Base-by-base conservation (phyloP, 2,888 invertebrate genomes). In the Entomobrya proxima region DNA sequence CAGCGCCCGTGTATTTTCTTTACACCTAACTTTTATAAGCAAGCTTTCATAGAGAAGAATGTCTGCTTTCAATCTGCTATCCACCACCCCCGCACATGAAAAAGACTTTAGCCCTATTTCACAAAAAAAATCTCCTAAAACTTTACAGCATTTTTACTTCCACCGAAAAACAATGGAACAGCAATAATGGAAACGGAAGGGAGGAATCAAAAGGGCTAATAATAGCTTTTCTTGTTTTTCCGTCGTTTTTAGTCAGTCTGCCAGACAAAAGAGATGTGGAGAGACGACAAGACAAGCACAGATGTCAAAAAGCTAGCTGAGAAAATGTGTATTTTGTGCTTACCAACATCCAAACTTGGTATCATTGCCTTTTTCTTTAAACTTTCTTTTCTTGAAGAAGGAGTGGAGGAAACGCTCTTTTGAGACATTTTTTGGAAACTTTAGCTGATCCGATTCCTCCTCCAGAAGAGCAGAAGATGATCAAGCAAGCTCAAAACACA, bases 381-480 rank as follows among this genome's bases (percentile, higher is more conserved):
- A 6, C 30, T 30, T 32, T 4, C 6, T 61, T 5, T 15, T 7
- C 9, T 15, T 1, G 13, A 24, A 52, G 21, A 21, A 11, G 9
- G 18, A 35, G 21, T 21, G 21, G 21, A 37, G 11, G 7, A 13
- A 30, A 13, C n/a, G 18, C 0, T 32, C 32, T 32, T 35, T 37
- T 44, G 47, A 30, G 47, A 72, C 47, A 47, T 30, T 72, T 72
- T 72, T 27, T 13, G 27, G 44, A 40, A 40, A 37, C 52, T 75
- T 75, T 55, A 69, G 37, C 72, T 72, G 72, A 72, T 72, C 24
- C 6, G 67, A 67, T 40, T 67, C 18, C 40, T 24, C 7, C 47
- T 5, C 15, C 13, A 24, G 30, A 27, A 27, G n/a, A n/a, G n/a
- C n/a, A n/a, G n/a, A n/a, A n/a, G n/a, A n/a, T n/a, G n/a, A n/a